Evolutionary conservation across 2,113 vertebrate genomes (phyloP), one percentile per base, ranked within the genome.

Genomic region (Solenodon paradoxus): DNA sequence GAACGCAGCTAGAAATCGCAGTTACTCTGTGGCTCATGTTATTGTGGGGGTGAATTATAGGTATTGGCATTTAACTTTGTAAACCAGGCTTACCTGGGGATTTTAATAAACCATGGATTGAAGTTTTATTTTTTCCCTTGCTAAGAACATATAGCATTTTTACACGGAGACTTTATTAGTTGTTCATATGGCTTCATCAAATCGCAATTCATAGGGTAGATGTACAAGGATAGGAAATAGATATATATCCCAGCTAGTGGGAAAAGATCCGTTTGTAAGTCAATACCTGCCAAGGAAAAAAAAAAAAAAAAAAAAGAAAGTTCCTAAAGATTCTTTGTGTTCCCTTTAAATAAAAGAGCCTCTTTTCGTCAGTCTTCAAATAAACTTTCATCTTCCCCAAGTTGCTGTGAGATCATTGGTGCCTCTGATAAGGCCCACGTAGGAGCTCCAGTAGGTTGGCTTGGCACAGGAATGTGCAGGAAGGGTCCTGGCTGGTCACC

Each of bases 1-100:
- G 94, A 97, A 98, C 96, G 92, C 94, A 83, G 87, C 97, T 80
- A 72, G 89, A 97, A 95, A 98, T 74, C 97, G 94, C 92, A 93
- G 91, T 94, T 92, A 74, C 94, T 98, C 97, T 95, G 77, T 91
- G 79, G 72, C 79, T 88, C 81, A 88, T 69, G 82, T 55, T 82
- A 85, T 81, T 82, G 38, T n/a, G 17, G 81, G 84, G 78, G 16
- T 97, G 96, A 96, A 69, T 93, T 97, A 95, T 83, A 93, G 89
- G 78, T 97, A 95, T 90, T 45, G 88, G 95, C 72, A 32, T 63
- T 96, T 92, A 88, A 93, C 47, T 96, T 95, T 94, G 88, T 95
- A 95, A 94, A 90, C 88, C 55, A 57, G 88, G 85, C 90, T 96
- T 95, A 95, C 88, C 92, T 92, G 61, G 85, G 87, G 85, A 94